Evolutionary conservation across 2,888 invertebrate genomes (phyloP), one percentile per base, ranked within the genome.

Genomic region (Amphipoea lucens): DNA sequence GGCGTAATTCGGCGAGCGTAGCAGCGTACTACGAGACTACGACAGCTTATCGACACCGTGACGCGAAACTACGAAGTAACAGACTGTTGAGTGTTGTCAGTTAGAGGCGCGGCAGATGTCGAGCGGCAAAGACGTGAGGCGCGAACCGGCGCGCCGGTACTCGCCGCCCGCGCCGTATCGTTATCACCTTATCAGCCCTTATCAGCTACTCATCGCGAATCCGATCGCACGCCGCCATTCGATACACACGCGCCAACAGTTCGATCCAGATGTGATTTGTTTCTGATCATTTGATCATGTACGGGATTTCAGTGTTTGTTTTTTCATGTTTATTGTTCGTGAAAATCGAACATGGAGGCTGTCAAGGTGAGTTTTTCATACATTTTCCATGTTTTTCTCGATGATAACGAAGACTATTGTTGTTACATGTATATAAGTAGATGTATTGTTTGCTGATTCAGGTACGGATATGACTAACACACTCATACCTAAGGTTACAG

Each of bases 161-260:
- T 72, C 91, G 92, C 90, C 89, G 91, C 91, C 91, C 90, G 89
- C 91, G 90, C 86, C 86, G 93, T 95, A 96, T 95, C 95, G 89
- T 91, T 95, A 95, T 95, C 94, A 91, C 91, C 92, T 96, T 96
- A 96, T 96, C 96, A 95, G 90, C 92, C 93, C 94, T 95, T 96
- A 96, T 96, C 96, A 94, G 76, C 92, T 92, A 94, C 94, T 92
- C 95, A 95, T 96, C 96, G 96, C 96, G 93, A 96, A 96, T 94
- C 95, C 93, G 91, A 95, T 94, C 94, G 94, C 91, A 87, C 88
- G 90, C 90, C 83, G 83, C 90, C 87, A 87, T 84, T 93, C 92
- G 91, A 92, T 92, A 92, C 90, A 90, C 91, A 89, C 93, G 93
- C 94, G 95, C 95, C 91, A 93, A 92, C 92, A 83, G 79, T 90